Conservation (phyloP, 2,113 vertebrate genomes). For the Oncorhynchus clarkii region DNA sequence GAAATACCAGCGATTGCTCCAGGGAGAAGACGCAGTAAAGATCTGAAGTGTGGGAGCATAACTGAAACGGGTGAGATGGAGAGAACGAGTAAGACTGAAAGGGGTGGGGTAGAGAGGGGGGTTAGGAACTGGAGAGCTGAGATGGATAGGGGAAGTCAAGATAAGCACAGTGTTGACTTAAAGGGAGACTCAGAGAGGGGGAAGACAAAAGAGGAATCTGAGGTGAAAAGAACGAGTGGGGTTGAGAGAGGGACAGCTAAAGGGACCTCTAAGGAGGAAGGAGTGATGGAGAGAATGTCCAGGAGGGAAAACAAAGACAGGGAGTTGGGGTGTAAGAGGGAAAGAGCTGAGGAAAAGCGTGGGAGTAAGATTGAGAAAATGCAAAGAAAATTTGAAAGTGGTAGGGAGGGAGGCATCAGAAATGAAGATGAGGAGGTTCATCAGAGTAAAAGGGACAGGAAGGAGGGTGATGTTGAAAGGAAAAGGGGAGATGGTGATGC, state of each 20-base stretch:
- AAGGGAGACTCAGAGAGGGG: neutral
- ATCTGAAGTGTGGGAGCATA: neutral
- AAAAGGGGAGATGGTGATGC: slow-evolving; percentile 14
- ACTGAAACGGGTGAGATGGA: neutral
- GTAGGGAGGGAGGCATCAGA: neutral
- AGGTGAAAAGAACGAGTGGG: neutral
- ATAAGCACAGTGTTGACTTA: slow-evolving; percentile 2
- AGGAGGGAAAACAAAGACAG: neutral
- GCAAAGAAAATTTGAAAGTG: slow-evolving; percentile 33
- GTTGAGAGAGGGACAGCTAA: neutral
- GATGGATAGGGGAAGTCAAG: neutral
- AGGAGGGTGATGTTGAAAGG: neutral
- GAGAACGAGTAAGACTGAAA: neutral
- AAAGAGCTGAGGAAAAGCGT: no score
- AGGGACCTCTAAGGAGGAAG: neutral
- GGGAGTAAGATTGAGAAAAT: slow-evolving; percentile 24
- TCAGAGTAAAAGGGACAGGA: slow-evolving; percentile 23
- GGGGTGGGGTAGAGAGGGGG: slow-evolving; percentile 28
- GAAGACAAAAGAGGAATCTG: neutral
- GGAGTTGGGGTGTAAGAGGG: neutral
- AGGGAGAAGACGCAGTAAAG: neutral
- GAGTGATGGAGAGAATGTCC: neutral
- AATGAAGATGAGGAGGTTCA: slow-evolving; percentile 8
- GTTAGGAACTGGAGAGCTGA: slow-evolving; percentile 36
- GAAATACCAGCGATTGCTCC: neutral